Percentiles rank a stretch among this genome's conserved stretches.
phyloP scores from a whole-genome alignment of 2,113 vertebrate genomes.

The Stigmatopora argus region DNA sequence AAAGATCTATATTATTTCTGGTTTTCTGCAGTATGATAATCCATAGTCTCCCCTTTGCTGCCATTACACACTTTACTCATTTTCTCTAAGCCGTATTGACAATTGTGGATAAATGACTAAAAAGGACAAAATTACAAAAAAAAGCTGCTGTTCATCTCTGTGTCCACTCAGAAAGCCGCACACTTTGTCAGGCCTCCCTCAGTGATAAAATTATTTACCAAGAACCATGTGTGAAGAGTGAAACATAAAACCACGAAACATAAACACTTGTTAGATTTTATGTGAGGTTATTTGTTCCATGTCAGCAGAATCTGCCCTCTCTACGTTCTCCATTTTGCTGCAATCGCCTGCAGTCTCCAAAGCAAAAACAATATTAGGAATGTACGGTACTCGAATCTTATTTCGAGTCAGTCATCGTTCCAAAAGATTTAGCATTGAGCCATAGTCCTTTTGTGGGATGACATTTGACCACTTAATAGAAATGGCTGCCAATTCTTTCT shows the following conservation, averaged over 20 bases:
- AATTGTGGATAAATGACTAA: too few relatives aligned
- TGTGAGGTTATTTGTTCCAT: not conserved
- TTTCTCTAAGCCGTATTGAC: not conserved
- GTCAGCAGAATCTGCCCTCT: not conserved
- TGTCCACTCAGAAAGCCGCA: not conserved
- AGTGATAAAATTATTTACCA: not conserved
- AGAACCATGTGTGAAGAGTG: not conserved
- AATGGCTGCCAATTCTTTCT: not conserved
- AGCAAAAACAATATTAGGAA: too few relatives aligned
- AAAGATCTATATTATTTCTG: too few relatives aligned
- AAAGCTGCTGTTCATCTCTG: too few relatives aligned
- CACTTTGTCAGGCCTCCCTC: not conserved
- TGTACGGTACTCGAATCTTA: too few relatives aligned
- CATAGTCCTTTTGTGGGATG: not conserved
- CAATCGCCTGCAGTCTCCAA: not conserved
- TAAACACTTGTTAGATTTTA: not conserved
- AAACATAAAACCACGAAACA: not conserved
- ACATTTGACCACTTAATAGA: not conserved
- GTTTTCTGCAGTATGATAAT: too few relatives aligned
- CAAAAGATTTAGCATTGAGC: not conserved
- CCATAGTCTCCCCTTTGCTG: not conserved
- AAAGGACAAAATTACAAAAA: not conserved
- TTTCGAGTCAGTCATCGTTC: too few relatives aligned
- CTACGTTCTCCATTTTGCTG: not conserved
- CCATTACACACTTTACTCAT: not conserved